Evolutionary conservation across 2,888 invertebrate species (phyloP).

Genomic region (Amiota minor): DNA sequence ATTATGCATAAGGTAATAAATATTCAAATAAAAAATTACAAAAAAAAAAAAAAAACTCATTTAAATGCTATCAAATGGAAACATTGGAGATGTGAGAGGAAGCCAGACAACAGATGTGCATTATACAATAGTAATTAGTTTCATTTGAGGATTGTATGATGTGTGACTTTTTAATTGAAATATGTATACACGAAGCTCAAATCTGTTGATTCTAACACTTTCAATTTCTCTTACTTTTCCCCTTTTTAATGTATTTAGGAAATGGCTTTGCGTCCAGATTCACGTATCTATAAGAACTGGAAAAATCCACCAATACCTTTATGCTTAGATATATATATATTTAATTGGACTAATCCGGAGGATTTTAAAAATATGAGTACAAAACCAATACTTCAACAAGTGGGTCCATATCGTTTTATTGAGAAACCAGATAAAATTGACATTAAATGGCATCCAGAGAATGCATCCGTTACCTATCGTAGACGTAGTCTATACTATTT

Average conservation of each 20-base stretch:
- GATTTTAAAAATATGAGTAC: constrained; percentile 76
- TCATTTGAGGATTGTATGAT: background rate
- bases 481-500: constrained; percentile 82
- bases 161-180: background rate
- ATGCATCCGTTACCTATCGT: constrained; percentile 82
- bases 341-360: constrained; percentile 87
- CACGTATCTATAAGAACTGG: constrained; percentile 82
- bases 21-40: background rate
- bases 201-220: background rate
- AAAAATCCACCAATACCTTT: constrained; percentile 79
- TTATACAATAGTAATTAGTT: constrained; percentile 1
- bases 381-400: constrained; percentile 76
- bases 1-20: constrained; percentile 70
- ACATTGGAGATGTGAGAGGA: background rate
- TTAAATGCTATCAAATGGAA: no score
- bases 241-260: constrained; percentile 74
- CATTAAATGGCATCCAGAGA: constrained; percentile 81
- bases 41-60: no score
- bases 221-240: background rate
- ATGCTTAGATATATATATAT: constrained; percentile 81
- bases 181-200: no score
- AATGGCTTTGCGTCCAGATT: constrained; percentile 78
- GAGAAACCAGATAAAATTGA: constrained; percentile 83
- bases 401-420: constrained; percentile 80
- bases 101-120: background rate